phyloP scores from a whole-genome alignment of 1,140 invertebrate species.

The Plodia interpunctella region DNA sequence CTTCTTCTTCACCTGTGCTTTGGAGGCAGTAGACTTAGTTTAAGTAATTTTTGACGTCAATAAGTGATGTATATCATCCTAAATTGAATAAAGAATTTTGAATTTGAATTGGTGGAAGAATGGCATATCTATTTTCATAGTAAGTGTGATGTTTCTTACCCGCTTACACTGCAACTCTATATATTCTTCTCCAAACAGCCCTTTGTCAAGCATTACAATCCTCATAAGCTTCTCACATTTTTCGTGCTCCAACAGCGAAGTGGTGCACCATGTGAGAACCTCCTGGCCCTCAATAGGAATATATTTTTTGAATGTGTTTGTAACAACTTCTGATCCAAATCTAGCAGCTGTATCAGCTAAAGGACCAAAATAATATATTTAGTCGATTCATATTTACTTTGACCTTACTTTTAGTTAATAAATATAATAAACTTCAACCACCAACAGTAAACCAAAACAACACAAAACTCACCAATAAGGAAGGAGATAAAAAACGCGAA shows the following conservation, averaged over 20 bases:
- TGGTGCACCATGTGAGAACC: slow-evolving; percentile 85
- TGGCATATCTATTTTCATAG: no score
- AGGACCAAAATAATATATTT: background rate
- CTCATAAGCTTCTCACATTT: slow-evolving; percentile 87
- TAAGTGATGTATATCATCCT: no score
- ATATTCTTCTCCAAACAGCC: slow-evolving; percentile 79
- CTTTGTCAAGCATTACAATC: slow-evolving; percentile 81
- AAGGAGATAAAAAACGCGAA: slow-evolving; percentile 1
- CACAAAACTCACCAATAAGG: slow-evolving; percentile 16
- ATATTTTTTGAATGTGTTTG: background rate
- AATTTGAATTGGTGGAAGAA: no score
- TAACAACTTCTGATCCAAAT: background rate
- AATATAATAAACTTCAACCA: no score
- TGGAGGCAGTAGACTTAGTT: no score
- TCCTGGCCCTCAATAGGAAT: slow-evolving; percentile 49
- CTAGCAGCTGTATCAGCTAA: slow-evolving; percentile 22
- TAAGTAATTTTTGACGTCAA: no score
- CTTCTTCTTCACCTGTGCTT: no score
- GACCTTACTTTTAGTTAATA: no score
- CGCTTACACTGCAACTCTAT: slow-evolving; percentile 81
- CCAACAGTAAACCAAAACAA: background rate
- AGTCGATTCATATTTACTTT: background rate
- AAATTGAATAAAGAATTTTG: no score
- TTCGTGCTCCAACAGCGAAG: slow-evolving; percentile 82
- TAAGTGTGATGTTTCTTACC: slow-evolving; percentile 46